These are phyloP conservation scores for Chroicocephalus ridibundus DNA, from an alignment of 2,113 vertebrate genomes.

Conservation along the genomic window DNA sequence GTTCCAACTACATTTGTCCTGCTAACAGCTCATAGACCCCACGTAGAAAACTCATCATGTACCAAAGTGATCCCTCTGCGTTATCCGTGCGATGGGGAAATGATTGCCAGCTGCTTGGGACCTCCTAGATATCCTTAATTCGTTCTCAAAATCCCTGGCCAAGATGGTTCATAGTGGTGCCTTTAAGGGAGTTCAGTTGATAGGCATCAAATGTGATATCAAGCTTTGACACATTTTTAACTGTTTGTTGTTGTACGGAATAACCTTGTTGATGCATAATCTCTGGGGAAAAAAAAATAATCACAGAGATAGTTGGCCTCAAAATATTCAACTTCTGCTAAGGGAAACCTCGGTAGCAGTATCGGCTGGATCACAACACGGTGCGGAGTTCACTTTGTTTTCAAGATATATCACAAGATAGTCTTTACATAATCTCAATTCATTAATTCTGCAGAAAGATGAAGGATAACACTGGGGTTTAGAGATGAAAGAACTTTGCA, in stretches of 20 bases:
- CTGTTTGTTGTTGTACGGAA: background rate
- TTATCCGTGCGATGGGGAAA: background rate
- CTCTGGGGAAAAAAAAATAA: background rate
- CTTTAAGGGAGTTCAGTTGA: background rate
- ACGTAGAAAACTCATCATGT: background rate
- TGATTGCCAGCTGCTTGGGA: background rate
- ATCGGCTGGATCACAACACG: background rate
- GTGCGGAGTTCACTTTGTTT: background rate
- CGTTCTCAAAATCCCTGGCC: background rate
- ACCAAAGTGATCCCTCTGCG: background rate
- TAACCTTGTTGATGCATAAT: background rate
- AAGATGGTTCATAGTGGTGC: background rate
- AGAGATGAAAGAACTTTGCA: slow-evolving; percentile 7
- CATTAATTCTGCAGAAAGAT: slow-evolving; percentile 15
- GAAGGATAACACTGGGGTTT: background rate
- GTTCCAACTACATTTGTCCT: background rate
- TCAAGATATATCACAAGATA: background rate
- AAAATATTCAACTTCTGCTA: background rate
- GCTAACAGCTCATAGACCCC: background rate
- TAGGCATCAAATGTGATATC: background rate
- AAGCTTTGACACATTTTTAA: background rate
- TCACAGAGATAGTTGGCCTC: background rate
- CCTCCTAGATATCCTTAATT: background rate
- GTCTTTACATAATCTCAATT: background rate
- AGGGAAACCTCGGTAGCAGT: background rate